Percentiles rank a stretch among this genome's conserved stretches.
Evolutionary conservation across 1,140 invertebrate genomes (phyloP).

Genomic region (Pissodes strobi): DNA sequence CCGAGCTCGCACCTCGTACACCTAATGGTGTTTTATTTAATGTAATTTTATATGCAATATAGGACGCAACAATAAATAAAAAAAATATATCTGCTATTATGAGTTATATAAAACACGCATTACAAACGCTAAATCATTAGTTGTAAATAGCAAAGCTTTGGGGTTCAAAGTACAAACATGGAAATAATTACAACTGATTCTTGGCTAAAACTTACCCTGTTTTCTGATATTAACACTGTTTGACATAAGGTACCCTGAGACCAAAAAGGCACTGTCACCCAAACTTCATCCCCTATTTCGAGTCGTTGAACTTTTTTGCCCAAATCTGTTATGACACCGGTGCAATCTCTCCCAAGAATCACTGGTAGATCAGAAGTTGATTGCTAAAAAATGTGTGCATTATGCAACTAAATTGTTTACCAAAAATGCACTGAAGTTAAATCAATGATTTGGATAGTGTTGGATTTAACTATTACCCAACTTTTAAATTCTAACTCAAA

Average conservation of each 20-base stretch:
- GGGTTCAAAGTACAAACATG: too few species aligned
- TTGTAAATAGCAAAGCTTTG: too few species aligned
- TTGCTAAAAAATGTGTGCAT: slow-evolving; percentile 56
- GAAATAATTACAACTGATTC: too few species aligned
- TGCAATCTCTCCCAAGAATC: slow-evolving; percentile 70
- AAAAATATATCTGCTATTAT: too few species aligned
- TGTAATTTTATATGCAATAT: too few species aligned
- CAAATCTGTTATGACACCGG: slow-evolving; percentile 69
- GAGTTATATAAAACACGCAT: too few species aligned
- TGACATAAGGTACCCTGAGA: slow-evolving; percentile 65
- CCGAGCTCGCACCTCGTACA: too few species aligned
- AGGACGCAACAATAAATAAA: too few species aligned
- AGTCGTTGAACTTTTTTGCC: slow-evolving; percentile 64
- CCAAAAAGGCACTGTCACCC: slow-evolving; percentile 65
- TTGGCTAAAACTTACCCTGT: slow-evolving; percentile 46
- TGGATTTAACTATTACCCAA: too few species aligned
- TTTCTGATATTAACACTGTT: slow-evolving; percentile 64
- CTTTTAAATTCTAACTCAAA: too few species aligned
- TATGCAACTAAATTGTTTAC: not conserved
- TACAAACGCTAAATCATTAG: too few species aligned
- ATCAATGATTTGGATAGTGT: not conserved
- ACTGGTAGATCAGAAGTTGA: slow-evolving; percentile 62
- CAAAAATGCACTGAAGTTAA: not conserved
- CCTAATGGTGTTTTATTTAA: too few species aligned
- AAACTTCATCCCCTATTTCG: slow-evolving; percentile 70